A percentile compares a stretch with the other conserved stretches of the same genome.
These are phyloP conservation scores for Proales similis DNA, from an alignment of 1,140 invertebrate species.

Conservation along the genomic window DNA sequence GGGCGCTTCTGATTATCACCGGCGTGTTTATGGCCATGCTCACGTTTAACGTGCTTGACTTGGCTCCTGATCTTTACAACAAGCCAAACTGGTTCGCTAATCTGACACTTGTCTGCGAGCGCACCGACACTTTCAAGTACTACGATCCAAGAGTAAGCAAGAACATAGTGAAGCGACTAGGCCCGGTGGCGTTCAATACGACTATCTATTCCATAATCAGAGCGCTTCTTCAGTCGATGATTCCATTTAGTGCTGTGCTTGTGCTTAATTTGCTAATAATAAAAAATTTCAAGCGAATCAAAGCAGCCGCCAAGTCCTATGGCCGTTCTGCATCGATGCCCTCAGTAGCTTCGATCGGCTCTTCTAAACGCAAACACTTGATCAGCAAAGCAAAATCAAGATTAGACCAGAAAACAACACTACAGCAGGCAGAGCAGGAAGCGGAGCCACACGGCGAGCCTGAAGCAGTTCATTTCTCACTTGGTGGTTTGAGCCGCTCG, in stretches of 20 bases:
- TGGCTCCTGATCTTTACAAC: constrained; percentile 29
- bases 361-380: background rate
- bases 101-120: constrained; percentile 27
- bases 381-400: background rate
- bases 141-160: background rate
- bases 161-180: constrained; percentile 4
- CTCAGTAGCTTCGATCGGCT: constrained; percentile 20
- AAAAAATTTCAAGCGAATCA: constrained; percentile 26
- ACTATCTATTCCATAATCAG: constrained; percentile 5
- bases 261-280: constrained; percentile 31
- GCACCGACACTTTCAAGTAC: background rate
- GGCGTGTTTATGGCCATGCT: constrained; percentile 11
- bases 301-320: constrained; percentile 1
- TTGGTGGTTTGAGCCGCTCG: constrained; percentile 17
- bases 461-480: constrained; percentile 15
- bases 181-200: constrained; percentile 12
- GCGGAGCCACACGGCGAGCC: constrained; percentile 5
- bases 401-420: background rate
- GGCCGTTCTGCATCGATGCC: constrained; percentile 14
- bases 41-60: constrained; percentile 13
- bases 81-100: constrained; percentile 36
- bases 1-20: constrained; percentile 8
- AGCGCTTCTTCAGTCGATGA: constrained; percentile 13
- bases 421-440: background rate
- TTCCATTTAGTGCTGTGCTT: constrained; percentile 23